phyloP scores from a whole-genome alignment of 2,797 vertebrate species.

The Hozukius guyotensis region DNA sequence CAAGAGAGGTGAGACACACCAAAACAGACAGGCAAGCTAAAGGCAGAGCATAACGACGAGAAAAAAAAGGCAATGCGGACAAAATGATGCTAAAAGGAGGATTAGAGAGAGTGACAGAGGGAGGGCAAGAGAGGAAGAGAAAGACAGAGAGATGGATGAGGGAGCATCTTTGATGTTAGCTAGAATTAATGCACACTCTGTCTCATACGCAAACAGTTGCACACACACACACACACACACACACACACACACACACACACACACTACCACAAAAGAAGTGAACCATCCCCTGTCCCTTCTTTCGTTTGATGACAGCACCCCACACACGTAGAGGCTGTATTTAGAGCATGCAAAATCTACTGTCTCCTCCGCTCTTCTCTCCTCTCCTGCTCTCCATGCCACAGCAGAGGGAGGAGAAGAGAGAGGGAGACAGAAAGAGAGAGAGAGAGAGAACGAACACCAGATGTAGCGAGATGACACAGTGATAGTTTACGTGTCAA shows the following conservation, averaged over 20 bases:
- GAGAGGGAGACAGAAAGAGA: conserved; percentile 19
- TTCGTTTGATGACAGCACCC: conserved; percentile 73
- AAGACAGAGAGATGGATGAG: conserved; percentile 65
- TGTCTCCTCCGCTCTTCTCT: conserved; percentile 78
- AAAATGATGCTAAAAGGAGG: conserved; percentile 71
- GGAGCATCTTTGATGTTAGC: conserved; percentile 73
- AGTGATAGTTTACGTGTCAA: conserved; percentile 63
- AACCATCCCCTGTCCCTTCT: conserved; percentile 65
- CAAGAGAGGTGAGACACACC: conserved; percentile 69
- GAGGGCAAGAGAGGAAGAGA: conserved; percentile 24
- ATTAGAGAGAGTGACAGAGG: conserved; percentile 58
- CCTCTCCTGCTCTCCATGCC: conserved; percentile 55
- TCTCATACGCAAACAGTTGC: conserved; percentile 43
- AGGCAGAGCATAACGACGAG: conserved; percentile 43
- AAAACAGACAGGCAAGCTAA: conserved; percentile 65
- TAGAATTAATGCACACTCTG: conserved; percentile 55
- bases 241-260: conserved; percentile 27
- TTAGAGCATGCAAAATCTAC: conserved; percentile 86
- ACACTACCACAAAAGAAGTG: conserved; percentile 48
- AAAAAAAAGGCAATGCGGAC: conserved; percentile 55
- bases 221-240: conserved; percentile 26
- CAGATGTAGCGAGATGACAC: conserved; percentile 63
- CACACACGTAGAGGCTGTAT: conserved; percentile 78
- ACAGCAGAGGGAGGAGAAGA: conserved; percentile 37
- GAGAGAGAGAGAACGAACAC: conserved; percentile 34